phyloP scores from a whole-genome alignment of 2,113 vertebrate genomes.

The Panthera leo region DNA sequence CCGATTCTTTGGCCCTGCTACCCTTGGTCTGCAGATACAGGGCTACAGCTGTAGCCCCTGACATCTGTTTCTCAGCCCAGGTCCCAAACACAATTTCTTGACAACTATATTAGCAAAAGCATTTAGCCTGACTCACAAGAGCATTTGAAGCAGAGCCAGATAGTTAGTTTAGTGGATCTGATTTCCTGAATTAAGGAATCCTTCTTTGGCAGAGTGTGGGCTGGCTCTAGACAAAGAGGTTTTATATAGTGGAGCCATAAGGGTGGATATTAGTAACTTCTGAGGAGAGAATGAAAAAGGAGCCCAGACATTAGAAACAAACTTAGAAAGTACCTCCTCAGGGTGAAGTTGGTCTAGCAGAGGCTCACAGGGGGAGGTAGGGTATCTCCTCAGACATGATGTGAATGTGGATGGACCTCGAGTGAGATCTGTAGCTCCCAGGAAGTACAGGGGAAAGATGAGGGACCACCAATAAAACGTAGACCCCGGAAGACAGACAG shows the following conservation, averaged over 20 bases:
- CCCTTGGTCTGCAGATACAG: neutral
- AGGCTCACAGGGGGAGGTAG: neutral
- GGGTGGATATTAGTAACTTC: neutral
- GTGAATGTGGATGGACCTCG: neutral
- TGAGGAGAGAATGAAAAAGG: neutral
- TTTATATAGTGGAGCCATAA: neutral
- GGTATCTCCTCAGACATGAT: neutral
- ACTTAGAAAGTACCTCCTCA: neutral
- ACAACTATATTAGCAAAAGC: slow-evolving; percentile 20
- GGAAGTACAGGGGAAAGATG: neutral
- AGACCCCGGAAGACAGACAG: neutral
- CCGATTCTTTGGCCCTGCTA: neutral
- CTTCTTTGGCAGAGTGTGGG: neutral
- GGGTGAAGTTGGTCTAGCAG: neutral
- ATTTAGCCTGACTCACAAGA: neutral
- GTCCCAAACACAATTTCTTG: slow-evolving; percentile 31
- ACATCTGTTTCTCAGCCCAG: neutral
- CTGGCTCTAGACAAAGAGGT: neutral
- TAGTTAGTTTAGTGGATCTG: slow-evolving; percentile 28
- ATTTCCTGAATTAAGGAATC: neutral
- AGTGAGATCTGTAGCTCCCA: neutral
- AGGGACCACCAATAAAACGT: neutral
- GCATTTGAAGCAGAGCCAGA: neutral
- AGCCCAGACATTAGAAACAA: neutral
- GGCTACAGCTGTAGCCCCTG: neutral